phyloP scores from a whole-genome alignment of 2,797 vertebrate genomes.

The Thunnus albacares region DNA sequence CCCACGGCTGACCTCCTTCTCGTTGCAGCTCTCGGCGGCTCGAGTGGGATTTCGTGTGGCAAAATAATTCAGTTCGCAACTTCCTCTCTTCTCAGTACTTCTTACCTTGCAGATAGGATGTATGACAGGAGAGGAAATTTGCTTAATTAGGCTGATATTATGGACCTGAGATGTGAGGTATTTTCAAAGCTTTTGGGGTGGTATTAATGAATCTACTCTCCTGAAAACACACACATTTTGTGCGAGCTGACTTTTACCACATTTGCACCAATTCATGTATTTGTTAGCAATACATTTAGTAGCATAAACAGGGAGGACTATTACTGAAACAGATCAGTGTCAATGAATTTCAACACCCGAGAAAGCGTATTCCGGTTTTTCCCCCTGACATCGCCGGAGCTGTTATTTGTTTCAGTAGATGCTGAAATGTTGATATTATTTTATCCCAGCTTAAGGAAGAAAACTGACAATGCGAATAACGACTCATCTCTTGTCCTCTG shows the following conservation, averaged over 20 bases:
- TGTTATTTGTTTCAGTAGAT: conserved; percentile 18
- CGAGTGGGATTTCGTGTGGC: conserved; percentile 58
- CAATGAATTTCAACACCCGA: conserved; percentile 9
- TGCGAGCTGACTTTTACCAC: background rate
- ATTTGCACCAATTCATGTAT: background rate
- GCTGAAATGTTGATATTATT: conserved; percentile 8
- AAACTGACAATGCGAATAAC: background rate
- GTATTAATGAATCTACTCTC: background rate
- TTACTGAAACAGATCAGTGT: background rate
- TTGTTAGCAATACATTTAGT: background rate
- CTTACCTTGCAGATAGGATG: conserved; percentile 66
- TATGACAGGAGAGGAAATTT: conserved; percentile 52
- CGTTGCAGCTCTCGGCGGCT: conserved; percentile 45
- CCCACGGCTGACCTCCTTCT: conserved; percentile 56
- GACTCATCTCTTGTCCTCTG: conserved; percentile 4
- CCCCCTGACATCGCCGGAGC: background rate
- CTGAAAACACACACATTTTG: background rate
- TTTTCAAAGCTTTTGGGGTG: conserved; percentile 13
- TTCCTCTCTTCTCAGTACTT: conserved; percentile 72
- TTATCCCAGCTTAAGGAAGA: conserved; percentile 13
- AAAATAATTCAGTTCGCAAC: conserved; percentile 78
- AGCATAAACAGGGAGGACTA: background rate
- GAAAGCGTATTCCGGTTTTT: background rate
- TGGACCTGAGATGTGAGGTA: background rate
- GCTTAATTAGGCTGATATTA: conserved; percentile 65